Conservation (phyloP, 2,797 vertebrate genomes). For the Ispidina picta region DNA sequence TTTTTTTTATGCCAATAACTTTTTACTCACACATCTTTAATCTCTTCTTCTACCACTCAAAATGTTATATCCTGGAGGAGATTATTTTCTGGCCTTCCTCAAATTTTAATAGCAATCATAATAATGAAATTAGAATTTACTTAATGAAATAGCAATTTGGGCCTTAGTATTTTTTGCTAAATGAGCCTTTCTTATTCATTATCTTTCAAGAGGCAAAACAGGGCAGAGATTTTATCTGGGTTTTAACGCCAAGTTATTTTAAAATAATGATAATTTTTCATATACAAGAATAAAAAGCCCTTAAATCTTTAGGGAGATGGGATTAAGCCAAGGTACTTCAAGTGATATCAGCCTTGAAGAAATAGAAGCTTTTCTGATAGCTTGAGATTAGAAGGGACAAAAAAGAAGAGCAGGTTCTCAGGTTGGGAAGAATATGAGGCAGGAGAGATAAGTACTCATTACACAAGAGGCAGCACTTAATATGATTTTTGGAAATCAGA, state of each 20-base stretch:
- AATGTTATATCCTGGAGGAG: not conserved
- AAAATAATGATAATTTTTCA: conserved; percentile 21
- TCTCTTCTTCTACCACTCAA: not conserved
- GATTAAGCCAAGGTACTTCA: conserved; percentile 59
- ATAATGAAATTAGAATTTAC: not conserved
- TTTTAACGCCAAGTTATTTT: conserved; percentile 27
- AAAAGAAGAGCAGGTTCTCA: conserved; percentile 28
- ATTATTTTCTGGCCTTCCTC: not conserved
- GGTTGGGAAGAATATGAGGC: conserved; percentile 10
- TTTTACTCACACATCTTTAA: not conserved
- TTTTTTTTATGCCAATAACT: not conserved
- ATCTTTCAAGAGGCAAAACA: conserved; percentile 7
- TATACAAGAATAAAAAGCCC: conserved; percentile 14
- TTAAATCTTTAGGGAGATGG: conserved; percentile 42
- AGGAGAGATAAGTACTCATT: conserved; percentile 17
- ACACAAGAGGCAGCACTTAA: not conserved
- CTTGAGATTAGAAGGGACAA: conserved; percentile 47
- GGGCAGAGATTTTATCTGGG: not conserved
- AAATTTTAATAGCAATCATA: conserved; percentile 19
- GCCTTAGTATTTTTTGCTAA: not conserved
- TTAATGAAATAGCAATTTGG: conserved; percentile 3
- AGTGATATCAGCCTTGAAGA: conserved; percentile 13
- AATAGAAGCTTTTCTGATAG: conserved; percentile 60
- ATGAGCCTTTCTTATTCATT: not conserved
- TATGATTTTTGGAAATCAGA: conserved; percentile 48